These are phyloP conservation scores for Microplitis demolitor DNA, from an alignment of 1,140 invertebrate genomes.

Conservation along the genomic window DNA sequence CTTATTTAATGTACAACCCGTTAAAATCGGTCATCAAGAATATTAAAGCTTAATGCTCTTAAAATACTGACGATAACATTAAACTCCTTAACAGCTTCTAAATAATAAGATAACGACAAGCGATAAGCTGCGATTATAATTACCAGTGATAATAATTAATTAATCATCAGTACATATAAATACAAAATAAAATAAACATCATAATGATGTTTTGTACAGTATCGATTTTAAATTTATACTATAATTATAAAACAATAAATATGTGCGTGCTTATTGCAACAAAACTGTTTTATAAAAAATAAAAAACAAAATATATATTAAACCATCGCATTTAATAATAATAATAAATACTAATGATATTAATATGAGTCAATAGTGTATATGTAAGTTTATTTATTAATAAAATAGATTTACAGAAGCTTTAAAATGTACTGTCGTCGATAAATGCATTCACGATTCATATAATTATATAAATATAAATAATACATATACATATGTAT, in stretches of 20 bases:
- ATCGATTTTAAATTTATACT: no score
- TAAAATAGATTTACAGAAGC: slow-evolving; percentile 16
- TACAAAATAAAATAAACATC: background rate
- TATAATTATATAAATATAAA: background rate
- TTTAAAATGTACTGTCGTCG: slow-evolving; percentile 23
- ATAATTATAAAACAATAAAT: background rate
- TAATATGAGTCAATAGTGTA: background rate
- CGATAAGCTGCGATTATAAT: background rate
- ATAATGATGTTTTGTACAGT: no score
- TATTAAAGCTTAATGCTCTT: background rate
- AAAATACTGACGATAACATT: background rate
- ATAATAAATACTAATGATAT: background rate
- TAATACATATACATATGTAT: no score
- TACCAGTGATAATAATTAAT: background rate
- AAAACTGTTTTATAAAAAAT: background rate
- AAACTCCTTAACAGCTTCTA: no score
- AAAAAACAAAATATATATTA: background rate
- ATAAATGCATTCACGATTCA: background rate
- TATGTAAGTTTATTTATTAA: slow-evolving; percentile 10
- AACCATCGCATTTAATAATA: background rate
- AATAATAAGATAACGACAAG: no score
- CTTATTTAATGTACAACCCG: background rate
- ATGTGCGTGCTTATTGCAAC: background rate
- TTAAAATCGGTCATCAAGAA: background rate
- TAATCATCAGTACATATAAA: background rate